These are phyloP conservation scores for Isurus oxyrinchus DNA, from an alignment of 2,113 vertebrate genomes.

Conservation along the genomic window DNA sequence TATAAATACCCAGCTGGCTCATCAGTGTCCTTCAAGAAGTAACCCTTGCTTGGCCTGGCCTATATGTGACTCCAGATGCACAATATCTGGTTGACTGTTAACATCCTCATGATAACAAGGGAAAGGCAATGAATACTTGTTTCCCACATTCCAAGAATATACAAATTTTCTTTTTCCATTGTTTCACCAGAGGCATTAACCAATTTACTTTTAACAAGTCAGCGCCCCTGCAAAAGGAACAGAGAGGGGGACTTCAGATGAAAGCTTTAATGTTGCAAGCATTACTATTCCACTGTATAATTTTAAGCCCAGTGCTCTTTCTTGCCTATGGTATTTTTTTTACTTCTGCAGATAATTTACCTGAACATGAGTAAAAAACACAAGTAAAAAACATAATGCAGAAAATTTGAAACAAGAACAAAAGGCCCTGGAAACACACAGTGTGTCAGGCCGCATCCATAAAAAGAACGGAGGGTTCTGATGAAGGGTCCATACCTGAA, in stretches of 20 bases:
- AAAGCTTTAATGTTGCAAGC: not conserved
- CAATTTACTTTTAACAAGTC: not conserved
- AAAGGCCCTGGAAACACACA: not conserved
- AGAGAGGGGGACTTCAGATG: not conserved
- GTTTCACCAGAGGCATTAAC: not conserved
- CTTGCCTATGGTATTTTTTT: not conserved
- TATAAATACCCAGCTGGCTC: not conserved
- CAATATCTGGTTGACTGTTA: not conserved
- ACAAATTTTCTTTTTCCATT: not conserved
- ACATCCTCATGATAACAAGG: not conserved
- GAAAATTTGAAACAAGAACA: not conserved
- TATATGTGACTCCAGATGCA: not conserved
- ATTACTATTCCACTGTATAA: not conserved
- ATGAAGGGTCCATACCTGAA: not conserved
- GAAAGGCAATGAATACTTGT: not conserved
- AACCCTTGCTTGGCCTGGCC: not conserved
- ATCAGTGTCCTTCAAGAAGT: not conserved
- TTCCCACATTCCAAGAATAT: not conserved
- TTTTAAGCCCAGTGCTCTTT: not conserved
- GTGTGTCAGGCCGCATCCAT: not conserved
- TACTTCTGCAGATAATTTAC: not conserved
- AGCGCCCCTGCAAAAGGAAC: no score
- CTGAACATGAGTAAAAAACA: not conserved
- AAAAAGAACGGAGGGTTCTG: no score
- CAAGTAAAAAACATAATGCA: not conserved